Evolutionary conservation across 1,140 invertebrate species (phyloP), one percentile per base, ranked within the genome.

Genomic region (Theocolax elegans): DNA sequence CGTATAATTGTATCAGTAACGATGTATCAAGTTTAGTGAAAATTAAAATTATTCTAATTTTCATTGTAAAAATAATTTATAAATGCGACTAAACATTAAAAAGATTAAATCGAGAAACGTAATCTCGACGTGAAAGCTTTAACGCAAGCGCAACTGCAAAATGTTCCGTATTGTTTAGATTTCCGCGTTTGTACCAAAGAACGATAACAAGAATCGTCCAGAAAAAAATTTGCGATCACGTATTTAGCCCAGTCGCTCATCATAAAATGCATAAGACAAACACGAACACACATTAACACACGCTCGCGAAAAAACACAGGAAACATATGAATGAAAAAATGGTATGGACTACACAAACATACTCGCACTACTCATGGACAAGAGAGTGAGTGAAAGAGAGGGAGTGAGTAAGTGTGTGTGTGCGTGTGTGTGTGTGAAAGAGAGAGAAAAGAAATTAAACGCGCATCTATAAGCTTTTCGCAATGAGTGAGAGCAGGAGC

Each of bases 361-460:
- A 60, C 6, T 9, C 40, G 40, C 44, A 59, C 23, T 27, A 48
- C 35, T 15, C 56, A 59, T 65, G 71, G 65, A 73, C 40, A 40
- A 17, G 12, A 23, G 19, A 23, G 4, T 35, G 31, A 65, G 44
- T 35, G 42, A 68, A 67, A 70, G 72, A 76, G 68, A 74, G 51
- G 17, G 51, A 27, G 25, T 62, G 73, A 74, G 67, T 71, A 71
- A 68, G 72, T 46, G 51, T 46, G 15, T 51, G 48, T 54, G 40
- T n/a, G 3, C 8, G 29, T 25, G n/a, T 4, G 19, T 13, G 38
- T 13, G 27, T 25, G 35, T n/a, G 35, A 23, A 35, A 62, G 42
- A 35, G 38, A 35, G 42, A 35, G 25, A 60, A 65, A 66, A 42
- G 53, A 66, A 10, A 71, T 59, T 53, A 67, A 60, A 48, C 25